phyloP scores from a whole-genome alignment of 2,797 vertebrate genomes.

The Anguilla megastoma region DNA sequence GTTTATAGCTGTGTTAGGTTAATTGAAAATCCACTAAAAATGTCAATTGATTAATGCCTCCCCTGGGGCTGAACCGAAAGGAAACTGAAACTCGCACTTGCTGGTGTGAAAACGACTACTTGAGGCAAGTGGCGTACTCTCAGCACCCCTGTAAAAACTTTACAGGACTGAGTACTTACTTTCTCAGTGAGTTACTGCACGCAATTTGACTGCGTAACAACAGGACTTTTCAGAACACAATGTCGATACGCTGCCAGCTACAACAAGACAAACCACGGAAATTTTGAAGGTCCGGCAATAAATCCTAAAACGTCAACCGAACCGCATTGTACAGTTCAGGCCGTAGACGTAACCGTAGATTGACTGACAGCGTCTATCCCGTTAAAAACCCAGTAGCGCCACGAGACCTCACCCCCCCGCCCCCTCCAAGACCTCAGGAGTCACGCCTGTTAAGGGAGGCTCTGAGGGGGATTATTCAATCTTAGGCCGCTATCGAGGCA shows the following conservation, averaged over 20 bases:
- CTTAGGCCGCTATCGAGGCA: slow-evolving; percentile 81
- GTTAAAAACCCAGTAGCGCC: slow-evolving; percentile 55
- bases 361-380: neutral
- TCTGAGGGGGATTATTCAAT: slow-evolving; percentile 87
- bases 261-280: neutral
- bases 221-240: neutral
- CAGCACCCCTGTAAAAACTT: neutral
- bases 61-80: slow-evolving; percentile 42
- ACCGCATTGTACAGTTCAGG: neutral
- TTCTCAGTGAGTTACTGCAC: neutral
- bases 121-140: neutral
- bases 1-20: slow-evolving; percentile 70
- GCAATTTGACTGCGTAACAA: neutral
- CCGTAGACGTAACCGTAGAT: neutral
- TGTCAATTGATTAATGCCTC: slow-evolving; percentile 69
- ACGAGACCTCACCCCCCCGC: slow-evolving; percentile 48
- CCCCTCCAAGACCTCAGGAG: slow-evolving; percentile 78
- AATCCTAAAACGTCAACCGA: neutral
- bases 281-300: neutral
- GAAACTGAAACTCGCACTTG: slow-evolving; percentile 46
- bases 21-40: slow-evolving; percentile 73
- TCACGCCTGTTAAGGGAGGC: slow-evolving; percentile 88
- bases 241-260: neutral
- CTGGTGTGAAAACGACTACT: slow-evolving; percentile 42
- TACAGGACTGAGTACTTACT: neutral